These are phyloP conservation scores for Venusia cambrica DNA, from an alignment of 2,888 invertebrate genomes.

Conservation along the genomic window DNA sequence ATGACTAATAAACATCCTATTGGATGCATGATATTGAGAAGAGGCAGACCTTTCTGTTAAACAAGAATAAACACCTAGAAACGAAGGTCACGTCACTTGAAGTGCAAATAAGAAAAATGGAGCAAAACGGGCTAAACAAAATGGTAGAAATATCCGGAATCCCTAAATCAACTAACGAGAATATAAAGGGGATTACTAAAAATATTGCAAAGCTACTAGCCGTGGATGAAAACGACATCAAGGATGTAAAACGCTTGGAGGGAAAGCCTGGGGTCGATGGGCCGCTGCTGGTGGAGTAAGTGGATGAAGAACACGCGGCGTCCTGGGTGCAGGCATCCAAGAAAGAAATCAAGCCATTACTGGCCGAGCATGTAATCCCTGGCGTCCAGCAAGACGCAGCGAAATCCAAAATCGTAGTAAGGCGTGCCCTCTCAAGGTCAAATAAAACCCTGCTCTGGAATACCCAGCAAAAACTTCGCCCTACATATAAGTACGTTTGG, in stretches of 20 bases:
- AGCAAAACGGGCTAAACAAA: neutral
- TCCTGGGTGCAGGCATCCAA: neutral
- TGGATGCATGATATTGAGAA: neutral
- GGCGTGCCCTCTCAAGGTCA: neutral
- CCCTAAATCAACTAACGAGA: neutral
- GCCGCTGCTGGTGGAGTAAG: neutral
- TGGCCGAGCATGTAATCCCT: slow-evolving; percentile 1
- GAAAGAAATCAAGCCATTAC: neutral
- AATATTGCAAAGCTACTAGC: too few species aligned
- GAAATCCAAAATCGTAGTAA: slow-evolving; percentile 1
- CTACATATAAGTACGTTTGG: slow-evolving; percentile 3
- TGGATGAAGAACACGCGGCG: neutral
- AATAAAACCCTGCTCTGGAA: slow-evolving; percentile 2
- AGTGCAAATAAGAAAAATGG: neutral
- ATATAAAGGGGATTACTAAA: neutral
- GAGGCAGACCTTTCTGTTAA: neutral
- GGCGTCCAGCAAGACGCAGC: neutral
- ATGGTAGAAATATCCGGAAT: slow-evolving; percentile 1
- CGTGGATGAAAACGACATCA: neutral
- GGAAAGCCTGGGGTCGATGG: neutral
- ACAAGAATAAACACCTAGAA: slow-evolving; percentile 3
- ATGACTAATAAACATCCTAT: neutral
- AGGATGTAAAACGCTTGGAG: neutral
- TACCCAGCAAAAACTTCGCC: slow-evolving; percentile 1
- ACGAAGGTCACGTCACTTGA: neutral